Evolutionary conservation across 2,888 invertebrate genomes (phyloP), one percentile per base, ranked within the genome.

Genomic region (Mycalesis mineus): DNA sequence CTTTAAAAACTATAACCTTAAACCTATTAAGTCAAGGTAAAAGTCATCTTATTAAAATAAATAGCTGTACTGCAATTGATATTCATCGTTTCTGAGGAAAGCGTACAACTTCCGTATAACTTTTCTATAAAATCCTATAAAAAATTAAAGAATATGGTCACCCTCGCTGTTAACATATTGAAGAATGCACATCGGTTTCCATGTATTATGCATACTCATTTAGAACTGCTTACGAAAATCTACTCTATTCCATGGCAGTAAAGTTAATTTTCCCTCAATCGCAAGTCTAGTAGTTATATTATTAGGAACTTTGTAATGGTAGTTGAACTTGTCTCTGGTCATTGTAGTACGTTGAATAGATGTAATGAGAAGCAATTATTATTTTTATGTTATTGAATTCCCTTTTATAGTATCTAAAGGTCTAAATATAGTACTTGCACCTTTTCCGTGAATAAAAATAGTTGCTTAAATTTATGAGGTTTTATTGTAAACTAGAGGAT

Each of bases 161-260:
- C 36, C 49, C 49, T 49, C 36, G n/a, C 2, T 62, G 55, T 45
- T 31, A 60, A 60, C 63, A 63, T 64, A 61, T 61, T 65, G 61
- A 68, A 68, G 67, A 74, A 73, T 69, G 71, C 67, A 70, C 62
- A 64, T 61, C 57, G 59, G 65, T 65, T 65, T 65, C 53, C 64
- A 65, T 65, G 40, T 42, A 61, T 58, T 58, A 57, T 47, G 49
- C 50, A 55, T 47, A 48, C 55, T 31, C 11, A 39, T 17, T 17
- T 15, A 40, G 9, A n/a, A 40, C 9, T 28, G 9, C 7, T 17
- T 13, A 50, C 14, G 6, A n/a, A 5, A 58, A 56, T 57, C 17
- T 48, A 17, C 55, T 54, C 56, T 66, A 65, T 28, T 1, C 0
- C 0, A 0, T 22, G 8, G 0, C 0, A 0, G 7, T 54, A 59